Conservation (phyloP, 2,113 vertebrate species). For the Cathartes aura region DNA sequence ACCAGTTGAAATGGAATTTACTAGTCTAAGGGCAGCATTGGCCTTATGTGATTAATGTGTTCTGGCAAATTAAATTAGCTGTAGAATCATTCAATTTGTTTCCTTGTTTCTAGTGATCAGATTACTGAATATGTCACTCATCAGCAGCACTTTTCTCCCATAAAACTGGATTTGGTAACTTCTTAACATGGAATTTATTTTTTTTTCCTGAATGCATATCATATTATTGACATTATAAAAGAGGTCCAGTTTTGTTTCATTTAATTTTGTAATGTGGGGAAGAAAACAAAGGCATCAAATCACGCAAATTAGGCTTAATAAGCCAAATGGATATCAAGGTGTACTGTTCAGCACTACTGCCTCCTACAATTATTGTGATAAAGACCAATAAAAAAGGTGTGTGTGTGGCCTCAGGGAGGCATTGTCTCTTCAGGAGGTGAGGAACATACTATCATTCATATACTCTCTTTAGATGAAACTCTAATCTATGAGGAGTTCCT, state of each 20-base stretch:
- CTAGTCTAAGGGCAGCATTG: background rate
- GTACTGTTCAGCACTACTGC: background rate
- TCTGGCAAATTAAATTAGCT: slow-evolving; percentile 22
- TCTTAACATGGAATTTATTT: background rate
- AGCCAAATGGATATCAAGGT: background rate
- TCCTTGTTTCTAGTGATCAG: background rate
- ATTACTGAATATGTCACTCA: background rate
- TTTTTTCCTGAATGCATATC: background rate
- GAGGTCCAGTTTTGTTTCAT: background rate
- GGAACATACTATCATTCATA: background rate
- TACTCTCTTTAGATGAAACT: background rate
- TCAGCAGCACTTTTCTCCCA: background rate
- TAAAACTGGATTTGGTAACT: background rate
- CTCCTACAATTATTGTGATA: background rate
- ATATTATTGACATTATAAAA: background rate
- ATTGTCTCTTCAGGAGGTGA: background rate
- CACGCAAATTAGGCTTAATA: background rate
- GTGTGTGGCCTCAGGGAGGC: background rate
- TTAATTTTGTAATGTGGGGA: background rate
- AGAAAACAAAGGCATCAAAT: background rate
- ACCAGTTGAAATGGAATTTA: background rate
- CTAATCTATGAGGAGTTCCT: background rate
- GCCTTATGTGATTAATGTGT: background rate
- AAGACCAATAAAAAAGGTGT: background rate
- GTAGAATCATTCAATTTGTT: slow-evolving; percentile 12